A percentile compares a stretch with the other conserved stretches of the same genome.
These are phyloP conservation scores for Phalacrocorax pelagicus DNA, from an alignment of 2,113 vertebrate genomes.

Conservation along the genomic window DNA sequence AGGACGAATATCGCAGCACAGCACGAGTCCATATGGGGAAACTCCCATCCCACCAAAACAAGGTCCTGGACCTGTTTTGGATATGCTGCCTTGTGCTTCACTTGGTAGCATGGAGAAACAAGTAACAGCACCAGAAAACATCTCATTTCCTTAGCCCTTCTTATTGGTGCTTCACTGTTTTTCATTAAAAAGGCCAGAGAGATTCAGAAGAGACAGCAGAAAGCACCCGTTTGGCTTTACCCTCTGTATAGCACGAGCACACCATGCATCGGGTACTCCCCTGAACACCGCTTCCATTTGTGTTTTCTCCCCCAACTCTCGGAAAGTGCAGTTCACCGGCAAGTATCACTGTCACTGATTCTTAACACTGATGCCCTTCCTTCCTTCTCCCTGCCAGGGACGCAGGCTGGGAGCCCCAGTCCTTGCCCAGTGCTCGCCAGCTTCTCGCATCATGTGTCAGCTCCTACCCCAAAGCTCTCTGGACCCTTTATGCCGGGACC, in stretches of 20 bases:
- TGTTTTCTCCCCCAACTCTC: background rate
- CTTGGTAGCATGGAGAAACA: background rate
- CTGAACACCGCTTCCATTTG: background rate
- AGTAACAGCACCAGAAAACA: background rate
- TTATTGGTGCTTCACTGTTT: background rate
- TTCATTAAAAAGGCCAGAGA: background rate
- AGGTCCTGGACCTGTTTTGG: background rate
- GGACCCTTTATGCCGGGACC: background rate
- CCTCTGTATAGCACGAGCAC: accelerated
- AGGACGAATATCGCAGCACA: background rate
- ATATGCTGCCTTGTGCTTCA: background rate
- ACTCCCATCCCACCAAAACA: background rate
- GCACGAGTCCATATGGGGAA: background rate
- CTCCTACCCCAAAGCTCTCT: background rate
- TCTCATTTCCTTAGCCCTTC: background rate
- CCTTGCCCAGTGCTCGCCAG: accelerated
- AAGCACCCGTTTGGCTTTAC: background rate
- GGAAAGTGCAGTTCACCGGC: background rate
- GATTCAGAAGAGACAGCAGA: background rate
- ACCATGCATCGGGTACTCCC: accelerated
- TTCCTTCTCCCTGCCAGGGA: background rate
- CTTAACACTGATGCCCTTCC: background rate
- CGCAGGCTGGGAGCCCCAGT: background rate
- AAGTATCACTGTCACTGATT: background rate
- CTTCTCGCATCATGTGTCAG: background rate